Evolutionary conservation across 2,888 invertebrate species (phyloP).

Genomic region (Cheilosia impressa): DNA sequence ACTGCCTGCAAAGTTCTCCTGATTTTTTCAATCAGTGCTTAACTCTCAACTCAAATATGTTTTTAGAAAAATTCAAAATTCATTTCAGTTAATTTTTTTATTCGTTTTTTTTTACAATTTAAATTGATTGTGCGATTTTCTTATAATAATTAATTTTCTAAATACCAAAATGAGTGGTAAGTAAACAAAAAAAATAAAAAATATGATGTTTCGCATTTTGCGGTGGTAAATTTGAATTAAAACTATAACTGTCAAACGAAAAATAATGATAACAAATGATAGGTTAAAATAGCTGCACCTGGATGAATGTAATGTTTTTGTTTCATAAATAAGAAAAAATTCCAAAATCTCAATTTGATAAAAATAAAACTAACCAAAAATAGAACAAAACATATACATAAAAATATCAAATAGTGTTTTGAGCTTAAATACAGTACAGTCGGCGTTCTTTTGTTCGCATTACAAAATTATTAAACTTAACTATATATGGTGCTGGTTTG

Average conservation of each 20-base stretch:
- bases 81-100: conserved; percentile 55
- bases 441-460: conserved; percentile 47
- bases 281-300: conserved; percentile 44
- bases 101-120: conserved; percentile 49
- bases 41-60: too few relatives aligned
- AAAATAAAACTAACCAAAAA: conserved; percentile 46
- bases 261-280: conserved; percentile 29
- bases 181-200: conserved; percentile 38
- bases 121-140: conserved; percentile 69
- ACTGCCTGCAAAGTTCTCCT: too few relatives aligned
- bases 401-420: conserved; percentile 61
- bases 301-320: conserved; percentile 44
- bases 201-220: conserved; percentile 6
- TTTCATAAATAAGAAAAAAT: conserved; percentile 53
- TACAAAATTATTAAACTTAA: conserved; percentile 65
- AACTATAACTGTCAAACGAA: conserved; percentile 17
- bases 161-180: conserved; percentile 42
- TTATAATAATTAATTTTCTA: conserved; percentile 37
- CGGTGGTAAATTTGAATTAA: conserved; percentile 32
- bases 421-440: conserved; percentile 66
- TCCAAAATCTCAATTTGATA: conserved; percentile 56
- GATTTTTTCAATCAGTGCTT: too few relatives aligned
- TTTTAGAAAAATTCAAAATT: conserved; percentile 24
- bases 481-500: conserved; percentile 54
- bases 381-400: conserved; percentile 26